Conservation (phyloP, 1,140 invertebrate genomes). For the Tetramorium simillimum region DNA sequence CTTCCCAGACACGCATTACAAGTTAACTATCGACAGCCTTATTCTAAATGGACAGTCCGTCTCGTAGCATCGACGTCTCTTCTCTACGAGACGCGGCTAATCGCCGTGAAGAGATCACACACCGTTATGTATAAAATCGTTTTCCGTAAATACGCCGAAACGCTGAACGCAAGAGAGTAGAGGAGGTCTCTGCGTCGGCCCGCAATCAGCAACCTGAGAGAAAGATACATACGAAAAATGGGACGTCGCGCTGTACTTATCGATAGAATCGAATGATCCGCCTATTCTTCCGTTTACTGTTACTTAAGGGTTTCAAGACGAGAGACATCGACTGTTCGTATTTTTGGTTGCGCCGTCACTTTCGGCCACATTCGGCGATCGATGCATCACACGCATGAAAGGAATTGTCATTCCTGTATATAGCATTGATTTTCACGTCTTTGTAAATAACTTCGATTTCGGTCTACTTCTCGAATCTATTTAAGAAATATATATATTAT, state of each 20-base stretch:
- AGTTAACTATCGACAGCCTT: neutral
- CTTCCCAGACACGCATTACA: slow-evolving; percentile 2
- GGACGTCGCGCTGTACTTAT: slow-evolving; percentile 75
- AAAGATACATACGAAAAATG: slow-evolving; percentile 59
- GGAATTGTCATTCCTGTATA: slow-evolving; percentile 66
- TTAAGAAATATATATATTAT: neutral
- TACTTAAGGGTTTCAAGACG: slow-evolving; percentile 76
- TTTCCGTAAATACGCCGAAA: neutral
- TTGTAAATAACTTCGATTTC: slow-evolving; percentile 71
- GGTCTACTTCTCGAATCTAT: slow-evolving; percentile 48
- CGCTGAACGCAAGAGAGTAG: slow-evolving; percentile 23
- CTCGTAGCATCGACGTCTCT: too few relatives aligned
- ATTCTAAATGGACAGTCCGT: slow-evolving; percentile 24
- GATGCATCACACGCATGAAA: slow-evolving; percentile 58
- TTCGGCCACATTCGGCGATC: slow-evolving; percentile 43
- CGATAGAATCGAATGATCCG: slow-evolving; percentile 66
- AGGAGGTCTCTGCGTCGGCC: too few relatives aligned
- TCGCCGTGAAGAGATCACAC: neutral
- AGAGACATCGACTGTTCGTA: slow-evolving; percentile 61
- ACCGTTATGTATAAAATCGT: neutral
- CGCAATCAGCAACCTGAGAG: neutral
- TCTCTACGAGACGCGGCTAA: neutral
- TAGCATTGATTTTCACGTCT: slow-evolving; percentile 71
- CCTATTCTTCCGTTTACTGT: slow-evolving; percentile 75
- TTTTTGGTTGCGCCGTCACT: slow-evolving; percentile 55